A percentile compares a stretch with the other conserved stretches of the same genome.
Evolutionary conservation across 2,797 vertebrate species (phyloP).

Genomic region (Ispidina picta): DNA sequence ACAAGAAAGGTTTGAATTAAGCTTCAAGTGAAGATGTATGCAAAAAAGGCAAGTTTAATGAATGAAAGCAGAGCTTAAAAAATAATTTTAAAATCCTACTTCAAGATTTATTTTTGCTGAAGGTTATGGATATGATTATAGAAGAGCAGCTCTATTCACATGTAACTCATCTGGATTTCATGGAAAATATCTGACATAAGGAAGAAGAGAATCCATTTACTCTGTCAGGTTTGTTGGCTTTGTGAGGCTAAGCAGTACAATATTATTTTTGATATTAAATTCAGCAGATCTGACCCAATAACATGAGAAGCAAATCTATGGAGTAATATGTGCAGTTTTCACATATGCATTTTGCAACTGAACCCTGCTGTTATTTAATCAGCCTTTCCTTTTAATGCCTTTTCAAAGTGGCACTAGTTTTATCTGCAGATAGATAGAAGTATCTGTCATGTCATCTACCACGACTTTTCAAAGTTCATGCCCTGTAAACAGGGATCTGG

Average conservation of each 20-base stretch:
- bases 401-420: neutral
- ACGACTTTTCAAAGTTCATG: neutral
- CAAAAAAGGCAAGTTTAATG: neutral
- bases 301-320: neutral
- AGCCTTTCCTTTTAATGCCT: neutral
- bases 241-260: neutral
- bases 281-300: neutral
- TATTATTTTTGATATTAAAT: neutral
- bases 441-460: neutral
- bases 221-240: neutral
- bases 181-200: neutral
- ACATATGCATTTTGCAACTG: neutral
- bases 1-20: neutral
- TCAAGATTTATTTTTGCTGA: neutral
- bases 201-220: neutral
- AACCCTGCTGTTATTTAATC: neutral
- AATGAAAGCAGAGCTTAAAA: neutral
- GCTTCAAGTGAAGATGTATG: neutral
- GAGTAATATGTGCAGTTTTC: neutral
- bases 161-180: neutral
- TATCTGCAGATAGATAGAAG: neutral
- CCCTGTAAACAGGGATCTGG: neutral
- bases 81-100: neutral
- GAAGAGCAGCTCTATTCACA: neutral
- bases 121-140: neutral